These are phyloP conservation scores for Trichomycterus rosablanca DNA, from an alignment of 2,113 vertebrate species.

Conservation along the genomic window DNA sequence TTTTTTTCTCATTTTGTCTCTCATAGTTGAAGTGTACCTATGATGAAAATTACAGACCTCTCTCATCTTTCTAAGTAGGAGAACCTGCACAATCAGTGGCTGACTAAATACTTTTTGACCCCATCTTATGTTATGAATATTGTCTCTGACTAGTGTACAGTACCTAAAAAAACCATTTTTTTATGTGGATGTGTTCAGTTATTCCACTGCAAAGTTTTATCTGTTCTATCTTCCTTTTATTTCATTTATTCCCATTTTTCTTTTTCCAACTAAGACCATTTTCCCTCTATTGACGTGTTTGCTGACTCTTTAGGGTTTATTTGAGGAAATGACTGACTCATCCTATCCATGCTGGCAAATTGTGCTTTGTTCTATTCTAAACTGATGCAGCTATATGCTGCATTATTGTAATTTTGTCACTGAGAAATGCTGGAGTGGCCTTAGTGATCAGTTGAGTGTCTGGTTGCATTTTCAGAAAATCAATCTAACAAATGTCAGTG, in stretches of 20 bases:
- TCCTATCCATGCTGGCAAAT: neutral
- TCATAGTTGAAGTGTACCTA: too few relatives aligned
- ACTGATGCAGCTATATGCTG: neutral
- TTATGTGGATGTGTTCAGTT: too few relatives aligned
- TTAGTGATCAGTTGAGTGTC: neutral
- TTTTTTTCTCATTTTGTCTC: too few relatives aligned
- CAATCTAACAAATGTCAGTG: neutral
- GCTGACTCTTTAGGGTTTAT: constrained; percentile 12
- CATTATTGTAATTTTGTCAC: neutral
- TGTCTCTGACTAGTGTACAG: too few relatives aligned
- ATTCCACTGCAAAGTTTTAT: too few relatives aligned
- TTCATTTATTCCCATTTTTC: constrained; percentile 6
- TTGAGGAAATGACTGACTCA: constrained; percentile 13
- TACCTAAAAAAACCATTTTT: too few relatives aligned
- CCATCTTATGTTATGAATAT: too few relatives aligned
- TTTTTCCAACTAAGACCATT: constrained; percentile 1
- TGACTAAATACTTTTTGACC: too few relatives aligned
- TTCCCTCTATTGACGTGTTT: constrained; percentile 1
- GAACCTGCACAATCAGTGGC: too few relatives aligned
- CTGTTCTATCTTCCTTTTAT: constrained; percentile 4
- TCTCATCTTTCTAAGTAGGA: too few relatives aligned
- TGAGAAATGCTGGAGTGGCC: neutral
- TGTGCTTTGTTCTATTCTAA: neutral
- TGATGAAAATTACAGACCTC: too few relatives aligned
- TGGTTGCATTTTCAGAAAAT: neutral